Percentiles rank a stretch among this genome's conserved stretches.
These are phyloP conservation scores for Eumeta japonica DNA, from an alignment of 1,140 invertebrate species.

Conservation along the genomic window DNA sequence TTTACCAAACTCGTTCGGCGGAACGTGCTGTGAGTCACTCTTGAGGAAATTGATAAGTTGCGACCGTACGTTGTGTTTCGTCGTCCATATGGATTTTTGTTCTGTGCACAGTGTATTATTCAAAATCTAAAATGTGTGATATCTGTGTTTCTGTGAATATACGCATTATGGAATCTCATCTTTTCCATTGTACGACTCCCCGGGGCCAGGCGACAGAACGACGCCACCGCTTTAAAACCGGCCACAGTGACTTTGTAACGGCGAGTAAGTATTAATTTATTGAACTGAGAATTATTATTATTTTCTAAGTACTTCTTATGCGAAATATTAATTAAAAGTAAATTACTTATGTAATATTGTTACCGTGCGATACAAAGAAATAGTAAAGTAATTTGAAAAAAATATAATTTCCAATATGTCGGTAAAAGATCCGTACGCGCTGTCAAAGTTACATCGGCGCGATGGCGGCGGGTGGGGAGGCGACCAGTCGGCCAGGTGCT, in stretches of 20 bases:
- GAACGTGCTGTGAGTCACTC: constrained; percentile 56
- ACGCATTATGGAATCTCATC: constrained; percentile 35
- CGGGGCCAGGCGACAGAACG: constrained; percentile 41
- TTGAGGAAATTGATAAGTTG: constrained; percentile 53
- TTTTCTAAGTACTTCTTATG: too few species aligned
- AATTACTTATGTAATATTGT: too few species aligned
- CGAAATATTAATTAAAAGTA: too few species aligned
- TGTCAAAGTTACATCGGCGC: constrained; percentile 46
- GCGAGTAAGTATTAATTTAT: constrained; percentile 49
- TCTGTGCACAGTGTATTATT: too few species aligned
- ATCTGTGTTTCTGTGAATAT: constrained; percentile 27
- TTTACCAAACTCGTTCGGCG: constrained; percentile 56
- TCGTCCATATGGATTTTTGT: too few species aligned
- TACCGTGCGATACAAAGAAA: too few species aligned
- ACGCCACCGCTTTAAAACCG: constrained; percentile 39
- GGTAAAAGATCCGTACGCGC: too few species aligned
- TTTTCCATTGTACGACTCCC: constrained; percentile 38
- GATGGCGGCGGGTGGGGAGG: constrained; percentile 54
- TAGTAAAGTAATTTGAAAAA: too few species aligned
- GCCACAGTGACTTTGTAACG: constrained; percentile 51
- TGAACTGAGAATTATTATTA: too few species aligned
- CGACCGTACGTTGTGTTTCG: too few species aligned
- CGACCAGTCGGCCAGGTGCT: constrained; percentile 57
- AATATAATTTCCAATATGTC: too few species aligned
- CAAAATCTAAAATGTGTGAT: too few species aligned